phyloP scores from a whole-genome alignment of 37 sponge, comb jelly and placozoan species.

The Aplysina aerophoba region DNA sequence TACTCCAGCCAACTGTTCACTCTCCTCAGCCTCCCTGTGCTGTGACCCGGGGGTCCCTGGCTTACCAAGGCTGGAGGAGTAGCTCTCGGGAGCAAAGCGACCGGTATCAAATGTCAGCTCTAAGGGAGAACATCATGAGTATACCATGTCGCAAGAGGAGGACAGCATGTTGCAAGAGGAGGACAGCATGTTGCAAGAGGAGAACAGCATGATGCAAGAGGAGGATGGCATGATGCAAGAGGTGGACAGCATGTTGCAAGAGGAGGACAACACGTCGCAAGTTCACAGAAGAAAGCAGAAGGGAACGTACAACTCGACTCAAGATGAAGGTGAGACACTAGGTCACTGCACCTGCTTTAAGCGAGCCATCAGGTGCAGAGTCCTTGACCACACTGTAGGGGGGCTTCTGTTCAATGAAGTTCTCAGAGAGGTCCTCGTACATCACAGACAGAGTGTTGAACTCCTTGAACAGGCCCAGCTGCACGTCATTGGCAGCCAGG shows the following conservation, averaged over 20 bases:
- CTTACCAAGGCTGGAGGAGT: background rate
- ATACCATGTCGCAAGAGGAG: too few relatives aligned
- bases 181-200: background rate
- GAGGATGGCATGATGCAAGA: too few relatives aligned
- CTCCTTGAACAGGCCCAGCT: slow-evolving; percentile 76
- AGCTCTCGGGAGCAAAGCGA: slow-evolving; percentile 5
- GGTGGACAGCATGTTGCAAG: too few relatives aligned
- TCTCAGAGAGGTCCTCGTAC: slow-evolving; percentile 63
- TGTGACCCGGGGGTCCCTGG: background rate
- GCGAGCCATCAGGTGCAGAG: background rate
- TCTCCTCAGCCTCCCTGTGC: background rate
- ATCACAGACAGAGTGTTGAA: slow-evolving; percentile 92
- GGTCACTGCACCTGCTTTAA: slow-evolving; percentile 18
- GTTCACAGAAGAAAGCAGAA: too few relatives aligned
- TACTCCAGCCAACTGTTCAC: slow-evolving; percentile 28
- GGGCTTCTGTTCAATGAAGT: slow-evolving; percentile 71
- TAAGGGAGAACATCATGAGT: slow-evolving; percentile 15
- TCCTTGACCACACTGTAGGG: slow-evolving; percentile 59
- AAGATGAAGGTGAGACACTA: background rate
- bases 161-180: background rate
- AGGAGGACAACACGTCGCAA: too few relatives aligned
- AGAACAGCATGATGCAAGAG: too few relatives aligned
- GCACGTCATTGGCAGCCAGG: background rate
- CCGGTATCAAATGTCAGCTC: slow-evolving; percentile 53
- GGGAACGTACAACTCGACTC: too few relatives aligned